A percentile compares a stretch with the other conserved stretches of the same genome.
phyloP scores from a whole-genome alignment of 37 sponge, comb jelly and placozoan genomes.

The Oopsacas minuta region DNA sequence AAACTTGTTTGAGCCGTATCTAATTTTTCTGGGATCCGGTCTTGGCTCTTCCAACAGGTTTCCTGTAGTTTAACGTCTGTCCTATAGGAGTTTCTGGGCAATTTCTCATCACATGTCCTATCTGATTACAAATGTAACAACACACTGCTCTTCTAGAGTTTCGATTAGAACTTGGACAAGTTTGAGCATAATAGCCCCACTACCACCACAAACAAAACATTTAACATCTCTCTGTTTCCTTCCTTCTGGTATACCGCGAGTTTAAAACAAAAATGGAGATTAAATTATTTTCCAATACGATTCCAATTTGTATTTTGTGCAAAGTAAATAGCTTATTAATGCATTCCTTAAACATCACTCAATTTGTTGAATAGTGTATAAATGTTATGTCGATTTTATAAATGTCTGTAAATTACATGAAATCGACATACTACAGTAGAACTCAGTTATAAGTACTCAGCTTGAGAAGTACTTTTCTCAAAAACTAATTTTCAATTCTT shows the following conservation, averaged over 20 bases:
- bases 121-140: background rate
- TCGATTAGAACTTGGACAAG: background rate
- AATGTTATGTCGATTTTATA: too few species aligned
- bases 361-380: too few species aligned
- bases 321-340: too few species aligned
- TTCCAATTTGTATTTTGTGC: too few species aligned
- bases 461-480: too few species aligned
- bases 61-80: slow-evolving; percentile 2
- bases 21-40: background rate
- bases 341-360: too few species aligned
- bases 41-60: slow-evolving; percentile 9
- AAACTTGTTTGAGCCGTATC: background rate
- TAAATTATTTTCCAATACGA: too few species aligned
- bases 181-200: background rate
- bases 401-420: too few species aligned
- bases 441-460: too few species aligned
- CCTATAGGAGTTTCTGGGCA: background rate
- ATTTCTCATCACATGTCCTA: background rate
- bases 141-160: background rate
- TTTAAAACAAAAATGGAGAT: too few species aligned
- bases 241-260: background rate
- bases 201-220: slow-evolving; percentile 2
- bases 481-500: too few species aligned
- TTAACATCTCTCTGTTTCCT: background rate
- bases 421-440: too few species aligned